These are phyloP conservation scores for Erannis defoliaria DNA, from an alignment of 2,888 invertebrate genomes.

Conservation along the genomic window DNA sequence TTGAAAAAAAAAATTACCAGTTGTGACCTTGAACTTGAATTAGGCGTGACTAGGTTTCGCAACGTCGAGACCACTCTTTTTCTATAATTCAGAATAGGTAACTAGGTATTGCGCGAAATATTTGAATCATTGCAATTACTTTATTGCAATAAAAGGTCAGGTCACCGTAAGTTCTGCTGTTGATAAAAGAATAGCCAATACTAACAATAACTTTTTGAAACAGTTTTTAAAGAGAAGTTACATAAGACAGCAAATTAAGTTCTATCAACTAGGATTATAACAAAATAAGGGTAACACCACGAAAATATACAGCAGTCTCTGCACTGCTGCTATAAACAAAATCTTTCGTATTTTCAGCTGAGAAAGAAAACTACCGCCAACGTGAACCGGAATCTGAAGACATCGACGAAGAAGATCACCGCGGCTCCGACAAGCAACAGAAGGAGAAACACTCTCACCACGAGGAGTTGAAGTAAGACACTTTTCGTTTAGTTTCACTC, in stretches of 20 bases:
- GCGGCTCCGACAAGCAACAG: conserved; percentile 43
- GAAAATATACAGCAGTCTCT: not conserved
- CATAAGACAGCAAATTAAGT: no score
- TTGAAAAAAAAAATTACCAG: conserved; percentile 13
- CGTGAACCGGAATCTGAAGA: conserved; percentile 54
- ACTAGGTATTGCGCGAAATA: not conserved
- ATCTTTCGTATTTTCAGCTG: conserved; percentile 8
- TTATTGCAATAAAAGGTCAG: conserved; percentile 7
- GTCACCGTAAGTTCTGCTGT: not conserved
- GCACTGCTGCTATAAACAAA: not conserved
- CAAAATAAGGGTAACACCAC: not conserved
- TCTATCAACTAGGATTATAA: no score
- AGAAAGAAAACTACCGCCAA: conserved; percentile 42
- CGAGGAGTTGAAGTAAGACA: conserved; percentile 70
- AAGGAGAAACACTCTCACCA: conserved; percentile 53
- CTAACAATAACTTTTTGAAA: not conserved
- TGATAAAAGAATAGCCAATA: not conserved
- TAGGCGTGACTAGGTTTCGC: not conserved
- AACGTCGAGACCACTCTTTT: not conserved
- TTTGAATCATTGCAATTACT: not conserved
- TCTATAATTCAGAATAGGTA: not conserved
- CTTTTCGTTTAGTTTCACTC: not conserved
- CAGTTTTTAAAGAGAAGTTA: not conserved
- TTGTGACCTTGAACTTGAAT: conserved; percentile 25
- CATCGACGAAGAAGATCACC: conserved; percentile 47